Evolutionary conservation across 2,888 invertebrate genomes (phyloP).

Genomic region (Leptinotarsa haldemani): DNA sequence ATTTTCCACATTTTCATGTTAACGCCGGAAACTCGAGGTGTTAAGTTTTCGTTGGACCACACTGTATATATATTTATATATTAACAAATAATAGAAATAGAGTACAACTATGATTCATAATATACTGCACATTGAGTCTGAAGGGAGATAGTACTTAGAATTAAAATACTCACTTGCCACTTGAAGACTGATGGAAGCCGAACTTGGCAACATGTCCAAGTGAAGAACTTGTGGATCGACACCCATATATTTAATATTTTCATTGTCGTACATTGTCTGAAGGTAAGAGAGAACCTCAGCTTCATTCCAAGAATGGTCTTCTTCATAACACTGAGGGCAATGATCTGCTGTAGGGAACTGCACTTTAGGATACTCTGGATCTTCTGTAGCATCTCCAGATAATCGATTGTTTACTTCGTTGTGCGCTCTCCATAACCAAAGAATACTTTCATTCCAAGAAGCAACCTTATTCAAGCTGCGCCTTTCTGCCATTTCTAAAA

Average conservation of each 20-base stretch:
- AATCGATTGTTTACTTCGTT: conserved; percentile 92
- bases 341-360: conserved; percentile 81
- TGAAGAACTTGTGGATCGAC: conserved; percentile 60
- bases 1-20: no score
- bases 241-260: conserved; percentile 67
- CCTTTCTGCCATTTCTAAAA: conserved; percentile 83
- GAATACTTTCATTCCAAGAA: conserved; percentile 79
- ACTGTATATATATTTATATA: no score
- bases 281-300: conserved; percentile 75
- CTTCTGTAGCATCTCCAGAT: conserved; percentile 88
- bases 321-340: conserved; percentile 77
- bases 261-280: conserved; percentile 67
- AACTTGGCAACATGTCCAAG: no score
- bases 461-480: conserved; percentile 77
- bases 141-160: no score
- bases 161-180: no score
- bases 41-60: no score
- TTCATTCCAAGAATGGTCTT: conserved; percentile 70
- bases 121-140: no score
- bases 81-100: no score
- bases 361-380: conserved; percentile 88
- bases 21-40: no score
- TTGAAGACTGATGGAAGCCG: no score
- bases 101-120: no score
- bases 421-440: conserved; percentile 96